A percentile compares a stretch with the other conserved stretches of the same genome.
These are phyloP conservation scores for Peromyscus californicus DNA, from an alignment of 2,113 vertebrate genomes.

Conservation along the genomic window DNA sequence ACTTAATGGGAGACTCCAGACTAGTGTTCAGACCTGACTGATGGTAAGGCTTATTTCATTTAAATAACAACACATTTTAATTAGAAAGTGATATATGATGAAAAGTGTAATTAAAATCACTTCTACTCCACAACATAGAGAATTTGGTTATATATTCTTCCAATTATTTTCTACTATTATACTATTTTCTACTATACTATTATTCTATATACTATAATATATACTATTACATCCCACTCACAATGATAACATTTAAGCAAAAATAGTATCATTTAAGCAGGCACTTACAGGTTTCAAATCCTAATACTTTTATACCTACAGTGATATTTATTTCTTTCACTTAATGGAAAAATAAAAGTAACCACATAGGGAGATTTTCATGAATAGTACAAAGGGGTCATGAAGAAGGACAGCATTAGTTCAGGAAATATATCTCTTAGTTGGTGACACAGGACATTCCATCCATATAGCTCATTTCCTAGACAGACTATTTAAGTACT, in stretches of 20 bases:
- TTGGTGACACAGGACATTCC: background rate
- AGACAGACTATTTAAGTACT: background rate
- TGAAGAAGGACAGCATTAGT: background rate
- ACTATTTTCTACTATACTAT: background rate
- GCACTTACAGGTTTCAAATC: conserved; percentile 29
- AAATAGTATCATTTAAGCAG: background rate
- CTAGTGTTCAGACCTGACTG: background rate
- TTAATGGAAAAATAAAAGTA: background rate
- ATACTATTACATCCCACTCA: background rate
- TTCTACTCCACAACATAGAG: background rate
- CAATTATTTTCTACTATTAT: background rate
- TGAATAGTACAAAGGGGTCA: background rate
- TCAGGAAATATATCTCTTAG: rapidly evolving
- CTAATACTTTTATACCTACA: conserved; percentile 27
- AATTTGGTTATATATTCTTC: background rate
- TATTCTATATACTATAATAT: background rate
- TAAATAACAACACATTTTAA: background rate
- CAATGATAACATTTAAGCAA: conserved; percentile 3
- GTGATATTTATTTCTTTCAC: conserved; percentile 45
- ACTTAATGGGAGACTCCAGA: background rate
- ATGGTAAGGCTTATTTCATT: background rate
- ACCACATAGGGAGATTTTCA: background rate
- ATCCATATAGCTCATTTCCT: background rate
- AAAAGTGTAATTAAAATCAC: background rate
- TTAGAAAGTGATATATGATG: background rate